These are phyloP conservation scores for Trachythela sp. DNA, from an alignment of 64 coral and sea anemone species.

Conservation along the genomic window DNA sequence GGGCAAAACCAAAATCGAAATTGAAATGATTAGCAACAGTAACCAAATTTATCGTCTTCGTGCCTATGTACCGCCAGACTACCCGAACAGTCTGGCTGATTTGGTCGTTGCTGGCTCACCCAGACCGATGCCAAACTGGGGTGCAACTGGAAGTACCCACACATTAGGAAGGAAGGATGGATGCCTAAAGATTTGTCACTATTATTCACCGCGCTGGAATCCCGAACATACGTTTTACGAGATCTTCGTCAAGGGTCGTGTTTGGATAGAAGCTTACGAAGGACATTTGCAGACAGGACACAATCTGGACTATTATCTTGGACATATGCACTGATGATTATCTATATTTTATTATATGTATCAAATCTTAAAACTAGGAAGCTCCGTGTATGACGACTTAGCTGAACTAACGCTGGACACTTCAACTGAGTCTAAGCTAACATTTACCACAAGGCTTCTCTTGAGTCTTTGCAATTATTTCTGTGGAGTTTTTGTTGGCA, in stretches of 20 bases:
- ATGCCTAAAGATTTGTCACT: slow-evolving; percentile 68
- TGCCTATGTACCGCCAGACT: slow-evolving; percentile 54
- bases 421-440: too few relatives aligned
- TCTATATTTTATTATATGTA: background rate
- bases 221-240: slow-evolving; percentile 73
- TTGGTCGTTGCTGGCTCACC: slow-evolving; percentile 56
- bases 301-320: background rate
- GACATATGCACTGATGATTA: background rate
- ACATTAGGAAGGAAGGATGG: slow-evolving; percentile 45
- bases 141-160: background rate
- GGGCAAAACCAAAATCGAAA: slow-evolving; percentile 40
- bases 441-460: too few relatives aligned
- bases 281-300: slow-evolving; percentile 47
- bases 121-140: slow-evolving; percentile 15
- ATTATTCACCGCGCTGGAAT: slow-evolving; percentile 26
- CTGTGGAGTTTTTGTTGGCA: too few relatives aligned
- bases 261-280: slow-evolving; percentile 90
- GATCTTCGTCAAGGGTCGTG: slow-evolving; percentile 67
- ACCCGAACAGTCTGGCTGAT: slow-evolving; percentile 58
- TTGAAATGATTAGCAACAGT: slow-evolving; percentile 41
- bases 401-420: too few relatives aligned
- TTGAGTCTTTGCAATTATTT: too few relatives aligned
- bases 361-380: background rate
- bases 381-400: background rate
- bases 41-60: slow-evolving; percentile 50